Conservation (phyloP, 2,888 invertebrate species). For the Temnothorax rugatulus region DNA sequence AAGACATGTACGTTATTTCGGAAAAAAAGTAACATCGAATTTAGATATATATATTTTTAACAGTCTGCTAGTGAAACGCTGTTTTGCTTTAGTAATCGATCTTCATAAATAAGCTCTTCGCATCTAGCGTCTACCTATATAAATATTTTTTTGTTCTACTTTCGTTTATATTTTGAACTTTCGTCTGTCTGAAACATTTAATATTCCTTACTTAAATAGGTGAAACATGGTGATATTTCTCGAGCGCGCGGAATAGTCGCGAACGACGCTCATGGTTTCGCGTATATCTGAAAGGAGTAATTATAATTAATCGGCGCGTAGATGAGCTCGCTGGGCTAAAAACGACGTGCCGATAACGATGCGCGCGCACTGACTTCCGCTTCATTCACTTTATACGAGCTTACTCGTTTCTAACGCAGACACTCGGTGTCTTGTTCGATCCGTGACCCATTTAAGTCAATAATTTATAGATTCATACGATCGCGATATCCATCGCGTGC, state of each 20-base stretch:
- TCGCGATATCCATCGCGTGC: slow-evolving; percentile 46
- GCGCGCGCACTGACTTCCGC: slow-evolving; percentile 44
- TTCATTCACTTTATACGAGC: slow-evolving; percentile 26
- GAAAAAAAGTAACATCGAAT: background rate
- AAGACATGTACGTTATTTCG: background rate
- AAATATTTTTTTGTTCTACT: slow-evolving; percentile 1
- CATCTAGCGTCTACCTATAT: background rate
- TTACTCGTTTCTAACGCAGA: slow-evolving; percentile 30
- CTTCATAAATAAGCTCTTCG: background rate
- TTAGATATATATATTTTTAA: background rate
- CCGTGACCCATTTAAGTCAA: slow-evolving; percentile 54
- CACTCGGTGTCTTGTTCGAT: slow-evolving; percentile 55
- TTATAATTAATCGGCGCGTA: slow-evolving; percentile 47
- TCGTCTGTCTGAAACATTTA: background rate
- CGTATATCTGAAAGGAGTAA: slow-evolving; percentile 15
- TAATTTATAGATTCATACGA: slow-evolving; percentile 56
- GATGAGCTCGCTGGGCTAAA: slow-evolving; percentile 30
- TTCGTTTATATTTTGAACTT: background rate
- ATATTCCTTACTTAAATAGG: background rate
- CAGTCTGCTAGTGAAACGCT: background rate
- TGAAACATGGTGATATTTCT: background rate
- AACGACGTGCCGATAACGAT: slow-evolving; percentile 45
- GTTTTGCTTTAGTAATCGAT: background rate
- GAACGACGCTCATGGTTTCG: slow-evolving; percentile 34
- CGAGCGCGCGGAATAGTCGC: slow-evolving; percentile 6